Conservation (phyloP, 2,888 invertebrate genomes). For the Campoplex nolae region DNA sequence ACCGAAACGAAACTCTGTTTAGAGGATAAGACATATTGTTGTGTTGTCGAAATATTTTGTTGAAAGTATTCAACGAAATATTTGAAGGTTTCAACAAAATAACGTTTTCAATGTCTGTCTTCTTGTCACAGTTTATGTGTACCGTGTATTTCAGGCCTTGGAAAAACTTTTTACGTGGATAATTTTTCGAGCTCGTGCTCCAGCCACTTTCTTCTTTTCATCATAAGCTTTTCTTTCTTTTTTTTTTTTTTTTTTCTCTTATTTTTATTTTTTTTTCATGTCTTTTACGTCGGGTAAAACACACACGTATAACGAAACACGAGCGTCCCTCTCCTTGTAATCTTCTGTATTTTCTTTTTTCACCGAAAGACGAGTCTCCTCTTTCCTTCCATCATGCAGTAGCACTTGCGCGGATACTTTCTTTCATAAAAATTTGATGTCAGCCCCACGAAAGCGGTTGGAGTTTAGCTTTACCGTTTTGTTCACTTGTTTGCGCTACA, state of each 20-base stretch:
- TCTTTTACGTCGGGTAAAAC: slow-evolving; percentile 7
- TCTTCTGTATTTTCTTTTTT: slow-evolving; percentile 46
- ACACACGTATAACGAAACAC: slow-evolving; percentile 8
- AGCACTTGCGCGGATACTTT: slow-evolving; percentile 33
- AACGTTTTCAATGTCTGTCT: neutral
- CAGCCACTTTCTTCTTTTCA: slow-evolving; percentile 52
- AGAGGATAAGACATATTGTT: too few relatives aligned
- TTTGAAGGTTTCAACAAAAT: too few relatives aligned
- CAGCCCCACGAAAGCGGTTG: slow-evolving; percentile 24
- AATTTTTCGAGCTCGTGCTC: slow-evolving; percentile 42
- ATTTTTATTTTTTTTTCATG: neutral
- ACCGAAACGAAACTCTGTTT: too few relatives aligned
- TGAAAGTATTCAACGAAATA: too few relatives aligned
- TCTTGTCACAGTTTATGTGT: neutral
- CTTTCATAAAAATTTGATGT: slow-evolving; percentile 41
- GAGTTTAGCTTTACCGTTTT: slow-evolving; percentile 24
- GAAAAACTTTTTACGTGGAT: slow-evolving; percentile 48
- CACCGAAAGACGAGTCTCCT: slow-evolving; percentile 24
- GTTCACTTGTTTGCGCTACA: slow-evolving; percentile 27
- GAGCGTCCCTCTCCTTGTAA: slow-evolving; percentile 40
- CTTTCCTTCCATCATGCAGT: slow-evolving; percentile 30
- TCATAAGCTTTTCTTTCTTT: slow-evolving; percentile 48
- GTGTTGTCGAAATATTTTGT: too few relatives aligned
- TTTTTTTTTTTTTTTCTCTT: too few relatives aligned
- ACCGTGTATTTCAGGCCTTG: slow-evolving; percentile 2